Base-by-base conservation (phyloP, 2,113 vertebrate genomes). In the Felis catus region DNA sequence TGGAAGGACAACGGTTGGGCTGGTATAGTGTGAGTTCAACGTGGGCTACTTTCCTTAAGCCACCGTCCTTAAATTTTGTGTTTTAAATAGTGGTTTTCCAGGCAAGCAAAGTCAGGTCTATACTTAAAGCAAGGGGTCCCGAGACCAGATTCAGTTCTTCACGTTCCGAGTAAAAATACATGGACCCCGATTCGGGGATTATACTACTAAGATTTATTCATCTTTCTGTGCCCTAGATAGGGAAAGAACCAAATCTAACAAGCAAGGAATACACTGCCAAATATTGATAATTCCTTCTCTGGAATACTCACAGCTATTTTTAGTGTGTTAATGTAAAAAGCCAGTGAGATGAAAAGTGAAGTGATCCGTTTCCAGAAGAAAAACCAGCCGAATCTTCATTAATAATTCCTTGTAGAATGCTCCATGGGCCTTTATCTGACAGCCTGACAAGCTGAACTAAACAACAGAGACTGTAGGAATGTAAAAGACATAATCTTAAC, bases 241-340 rank as follows among this genome's bases (percentile, higher is more conserved):
- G 68, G 68, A 96, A 94, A 97, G 95, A 94, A 97, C 63, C 80
- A 93, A 98, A 96, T 18, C 51, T 81, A 97, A 98, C 89, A 97
- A 97, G 68, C 78, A 83, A 97, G 81, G 92, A 94, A 97, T 92
- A 96, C 96, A 45, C 83, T 97, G 96, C 96, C 97, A 98, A 97
- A 97, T 98, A 98, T 83, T 98, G 98, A 98, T 97, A 95, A 97
- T 96, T 93, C 93, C 97, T 98, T 97, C 98, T 97, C 94, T 93
- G 89, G 97, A 97, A 98, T 98, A 98, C 90, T 79, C 70, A 14
- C 70, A 76, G 94, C 95, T 99, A 98, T 99, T 98, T 99, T 99
- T 98, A 98, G 98, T 98, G 98, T 98, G 98, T 97, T 98, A 98
- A 98, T 98, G 98, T 98, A 98, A 98, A 97, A 98, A 98, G 93